Percentiles rank a stretch among this genome's conserved stretches.
These are phyloP conservation scores for Genyomyrus donnyi DNA, from an alignment of 2,113 vertebrate species.

Conservation along the genomic window DNA sequence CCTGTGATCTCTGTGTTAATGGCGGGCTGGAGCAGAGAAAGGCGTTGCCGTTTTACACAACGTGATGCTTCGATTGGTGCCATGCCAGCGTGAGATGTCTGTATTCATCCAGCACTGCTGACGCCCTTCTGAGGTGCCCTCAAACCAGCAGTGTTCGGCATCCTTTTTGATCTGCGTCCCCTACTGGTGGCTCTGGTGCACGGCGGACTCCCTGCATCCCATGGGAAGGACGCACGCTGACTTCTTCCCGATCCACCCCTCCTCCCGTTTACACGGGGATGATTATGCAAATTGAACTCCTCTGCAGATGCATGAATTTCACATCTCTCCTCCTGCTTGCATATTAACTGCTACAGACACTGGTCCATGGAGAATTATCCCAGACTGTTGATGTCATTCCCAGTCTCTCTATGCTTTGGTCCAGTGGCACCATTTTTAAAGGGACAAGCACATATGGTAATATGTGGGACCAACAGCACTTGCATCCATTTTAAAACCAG, in stretches of 20 bases:
- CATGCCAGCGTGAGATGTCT: neutral
- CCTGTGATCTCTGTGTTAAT: neutral
- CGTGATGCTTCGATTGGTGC: neutral
- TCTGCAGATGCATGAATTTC: slow-evolving; percentile 40
- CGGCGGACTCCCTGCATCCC: neutral
- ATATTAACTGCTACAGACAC: slow-evolving; percentile 34
- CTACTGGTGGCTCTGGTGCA: neutral
- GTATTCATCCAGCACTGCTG: neutral
- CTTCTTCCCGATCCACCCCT: neutral
- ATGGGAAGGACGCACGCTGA: neutral
- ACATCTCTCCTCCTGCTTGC: slow-evolving; percentile 37
- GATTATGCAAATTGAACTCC: slow-evolving; percentile 8
- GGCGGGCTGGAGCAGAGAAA: neutral
- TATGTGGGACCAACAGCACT: neutral
- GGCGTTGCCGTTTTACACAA: neutral
- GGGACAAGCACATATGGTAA: neutral
- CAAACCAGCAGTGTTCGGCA: neutral
- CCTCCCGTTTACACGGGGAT: slow-evolving; percentile 9
- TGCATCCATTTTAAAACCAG: neutral
- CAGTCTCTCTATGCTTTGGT: neutral
- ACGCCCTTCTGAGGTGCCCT: neutral
- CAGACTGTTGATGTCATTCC: slow-evolving; percentile 33
- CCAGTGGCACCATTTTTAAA: neutral
- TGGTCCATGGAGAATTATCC: slow-evolving; percentile 40
- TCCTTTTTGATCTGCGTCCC: neutral